Conservation (phyloP, 2,113 vertebrate species). For the Bostrychus sinensis region DNA sequence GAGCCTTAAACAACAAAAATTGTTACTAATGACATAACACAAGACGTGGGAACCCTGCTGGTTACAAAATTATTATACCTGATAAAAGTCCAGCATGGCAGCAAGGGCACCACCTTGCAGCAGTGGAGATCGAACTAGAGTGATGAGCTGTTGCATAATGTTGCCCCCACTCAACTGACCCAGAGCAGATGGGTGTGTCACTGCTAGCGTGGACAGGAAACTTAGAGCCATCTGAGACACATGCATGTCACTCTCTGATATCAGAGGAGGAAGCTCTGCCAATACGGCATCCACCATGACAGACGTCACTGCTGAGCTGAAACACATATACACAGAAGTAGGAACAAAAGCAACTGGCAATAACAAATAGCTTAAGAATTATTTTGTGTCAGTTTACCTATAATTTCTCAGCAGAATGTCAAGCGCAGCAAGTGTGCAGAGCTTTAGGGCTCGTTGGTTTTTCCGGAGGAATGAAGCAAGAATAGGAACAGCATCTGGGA, state of each 20-base stretch:
- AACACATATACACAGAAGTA: background rate
- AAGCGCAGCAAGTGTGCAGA: conserved; percentile 93
- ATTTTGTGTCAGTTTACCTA: conserved; percentile 71
- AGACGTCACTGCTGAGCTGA: conserved; percentile 83
- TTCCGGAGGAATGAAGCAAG: conserved; percentile 97
- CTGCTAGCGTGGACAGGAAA: conserved; percentile 95
- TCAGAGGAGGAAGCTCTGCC: conserved; percentile 95
- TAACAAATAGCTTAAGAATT: background rate
- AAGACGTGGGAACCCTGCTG: background rate
- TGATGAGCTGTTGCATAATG: conserved; percentile 95
- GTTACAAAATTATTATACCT: conserved; percentile 59
- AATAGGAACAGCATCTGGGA: conserved; percentile 95
- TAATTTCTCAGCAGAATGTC: conserved; percentile 98
- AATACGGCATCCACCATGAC: conserved; percentile 98
- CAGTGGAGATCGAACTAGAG: conserved; percentile 92
- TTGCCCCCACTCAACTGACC: conserved; percentile 91
- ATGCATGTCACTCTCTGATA: conserved; percentile 99
- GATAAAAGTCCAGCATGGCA: conserved; percentile 98
- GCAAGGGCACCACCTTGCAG: conserved; percentile 96
- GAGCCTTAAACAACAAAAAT: conserved; percentile 70
- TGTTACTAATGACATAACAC: background rate
- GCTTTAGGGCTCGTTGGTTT: conserved; percentile 95
- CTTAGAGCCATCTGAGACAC: conserved; percentile 99
- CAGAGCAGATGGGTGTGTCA: conserved; percentile 95
- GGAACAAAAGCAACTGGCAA: background rate